Base-by-base conservation (phyloP, 2,888 invertebrate species). In the Polylopha cassiicola region DNA sequence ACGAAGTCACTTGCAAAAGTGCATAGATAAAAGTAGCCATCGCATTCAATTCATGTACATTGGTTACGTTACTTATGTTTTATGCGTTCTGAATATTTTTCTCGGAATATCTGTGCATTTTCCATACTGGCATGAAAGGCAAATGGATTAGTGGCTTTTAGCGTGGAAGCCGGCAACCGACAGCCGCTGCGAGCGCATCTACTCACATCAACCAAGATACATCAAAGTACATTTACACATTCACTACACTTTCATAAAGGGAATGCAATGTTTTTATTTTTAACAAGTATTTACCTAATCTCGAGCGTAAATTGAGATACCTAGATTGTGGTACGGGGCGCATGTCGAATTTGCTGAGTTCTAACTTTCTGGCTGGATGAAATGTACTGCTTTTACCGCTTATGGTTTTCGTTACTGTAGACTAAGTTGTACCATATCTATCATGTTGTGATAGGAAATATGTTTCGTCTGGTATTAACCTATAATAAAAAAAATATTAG, bases 91-190 rank as follows among this genome's bases (percentile, higher is more conserved):
- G 39, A 39, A 36, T 34, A 32, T 38, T 36, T 37, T 34, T 38
- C 34, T 42, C 31, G 37, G 26, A 37, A 34, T 43, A 34, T 61
- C 48, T 52, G 54, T 59, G 58, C 62, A 60, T 63, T 62, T 65
- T 53, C 64, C 59, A 55, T 61, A 57, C 52, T 48, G 55, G 57
- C 58, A 58, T 66, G 61, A 65, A 65, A 65, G 59, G 73, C 69
- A 75, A 74, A 75, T 74, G 75, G 75, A 74, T 75, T 75, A 74
- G 75, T 55, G 75, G 75, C 62, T 72, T 73, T 73, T 62, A 68
- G 65, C 65, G 51, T 41, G n/a, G n/a, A n/a, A 33, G 33, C 39
- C 22, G 31, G 21, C 27, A 23, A 13, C 39, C 22, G 44, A 36
- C 36, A 39, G 36, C 36, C 14, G 37, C 33, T 37, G 20, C 29